phyloP scores from a whole-genome alignment of 2,113 vertebrate genomes.

The Muntiacus reevesi region DNA sequence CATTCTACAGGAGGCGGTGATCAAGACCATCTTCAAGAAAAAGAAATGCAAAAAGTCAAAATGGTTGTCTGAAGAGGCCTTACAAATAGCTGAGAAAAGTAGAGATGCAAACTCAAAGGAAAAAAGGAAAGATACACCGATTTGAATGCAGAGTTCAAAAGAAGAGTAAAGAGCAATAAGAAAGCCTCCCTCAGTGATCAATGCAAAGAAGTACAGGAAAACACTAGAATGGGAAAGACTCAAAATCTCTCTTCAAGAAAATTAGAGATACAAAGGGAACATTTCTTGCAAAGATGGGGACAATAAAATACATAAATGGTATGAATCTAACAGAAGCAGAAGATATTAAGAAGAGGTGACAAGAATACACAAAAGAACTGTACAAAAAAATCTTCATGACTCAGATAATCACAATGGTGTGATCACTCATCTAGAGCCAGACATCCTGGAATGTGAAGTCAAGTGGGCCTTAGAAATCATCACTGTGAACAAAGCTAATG shows the following conservation, averaged over 20 bases:
- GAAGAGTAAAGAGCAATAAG: rapidly evolving
- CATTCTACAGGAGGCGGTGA: background rate
- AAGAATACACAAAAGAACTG: background rate
- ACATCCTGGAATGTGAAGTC: background rate
- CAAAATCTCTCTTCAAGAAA: background rate
- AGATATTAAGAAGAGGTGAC: background rate
- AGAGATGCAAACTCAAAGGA: background rate
- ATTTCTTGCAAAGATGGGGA: background rate
- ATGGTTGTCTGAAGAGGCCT: background rate
- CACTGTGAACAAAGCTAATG: background rate
- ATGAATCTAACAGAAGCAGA: background rate
- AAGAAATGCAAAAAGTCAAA: background rate
- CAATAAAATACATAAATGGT: background rate
- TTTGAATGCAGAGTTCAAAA: background rate
- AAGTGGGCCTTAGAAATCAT: background rate
- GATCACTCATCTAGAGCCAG: background rate
- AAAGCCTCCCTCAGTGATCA: background rate
- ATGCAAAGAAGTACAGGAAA: background rate
- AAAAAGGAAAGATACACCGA: background rate
- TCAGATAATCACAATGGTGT: background rate
- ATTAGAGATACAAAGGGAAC: background rate
- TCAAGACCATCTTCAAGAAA: background rate
- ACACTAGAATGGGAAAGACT: background rate
- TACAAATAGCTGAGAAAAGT: background rate
- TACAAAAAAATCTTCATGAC: background rate